Evolutionary conservation across 2,797 vertebrate species (phyloP).

Genomic region (Cirrhinus molitorella): DNA sequence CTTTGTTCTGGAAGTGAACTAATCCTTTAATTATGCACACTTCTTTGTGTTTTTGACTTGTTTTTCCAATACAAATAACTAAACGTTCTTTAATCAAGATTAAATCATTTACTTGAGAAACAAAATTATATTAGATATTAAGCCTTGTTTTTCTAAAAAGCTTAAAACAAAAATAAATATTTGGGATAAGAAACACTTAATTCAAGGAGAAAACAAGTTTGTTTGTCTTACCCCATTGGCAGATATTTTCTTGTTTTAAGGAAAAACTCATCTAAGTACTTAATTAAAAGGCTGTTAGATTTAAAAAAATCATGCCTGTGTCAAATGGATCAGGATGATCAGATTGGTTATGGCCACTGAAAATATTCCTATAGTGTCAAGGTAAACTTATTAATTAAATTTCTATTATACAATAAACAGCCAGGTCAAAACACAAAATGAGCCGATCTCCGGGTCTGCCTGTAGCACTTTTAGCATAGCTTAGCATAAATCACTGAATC

Average conservation of each 20-base stretch:
- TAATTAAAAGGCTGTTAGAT: background rate
- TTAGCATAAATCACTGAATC: no score
- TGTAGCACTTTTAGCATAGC: no score
- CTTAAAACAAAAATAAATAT: background rate
- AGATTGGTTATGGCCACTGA: background rate
- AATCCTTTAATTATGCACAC: background rate
- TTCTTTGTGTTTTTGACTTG: background rate
- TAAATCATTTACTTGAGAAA: background rate
- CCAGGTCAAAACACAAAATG: no score
- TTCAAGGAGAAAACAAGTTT: background rate
- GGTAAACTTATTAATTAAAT: background rate
- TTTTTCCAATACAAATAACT: background rate
- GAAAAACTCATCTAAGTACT: background rate
- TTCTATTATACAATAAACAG: no score
- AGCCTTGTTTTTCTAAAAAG: background rate
- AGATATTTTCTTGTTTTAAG: background rate
- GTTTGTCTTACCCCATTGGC: background rate
- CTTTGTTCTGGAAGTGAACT: no score
- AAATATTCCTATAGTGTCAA: background rate
- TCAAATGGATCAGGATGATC: background rate
- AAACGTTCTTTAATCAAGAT: background rate
- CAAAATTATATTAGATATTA: background rate
- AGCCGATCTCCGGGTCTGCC: no score
- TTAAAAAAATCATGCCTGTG: background rate
- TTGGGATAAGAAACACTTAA: background rate